These are phyloP conservation scores for Anneissia japonica DNA, from an alignment of 35 echinoderm and acorn worm species.

Conservation along the genomic window DNA sequence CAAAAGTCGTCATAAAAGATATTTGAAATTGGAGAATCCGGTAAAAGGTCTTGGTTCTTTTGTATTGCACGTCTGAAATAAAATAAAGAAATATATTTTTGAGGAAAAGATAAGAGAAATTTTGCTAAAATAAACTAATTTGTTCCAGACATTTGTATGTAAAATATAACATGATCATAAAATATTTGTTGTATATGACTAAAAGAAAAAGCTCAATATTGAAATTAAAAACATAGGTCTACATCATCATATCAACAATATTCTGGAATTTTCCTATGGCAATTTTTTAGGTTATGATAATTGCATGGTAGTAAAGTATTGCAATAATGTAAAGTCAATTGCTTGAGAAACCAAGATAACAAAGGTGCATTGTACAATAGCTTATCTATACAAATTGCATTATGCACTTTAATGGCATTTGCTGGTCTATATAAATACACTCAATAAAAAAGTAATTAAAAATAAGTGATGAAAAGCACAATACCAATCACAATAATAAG, in stretches of 20 bases:
- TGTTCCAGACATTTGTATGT: neutral
- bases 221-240: too few relatives aligned
- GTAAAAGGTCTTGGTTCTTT: conserved; percentile 83
- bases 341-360: too few relatives aligned
- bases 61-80: conserved; percentile 78
- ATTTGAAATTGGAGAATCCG: conserved; percentile 53
- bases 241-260: too few relatives aligned
- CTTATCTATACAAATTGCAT: neutral
- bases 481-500: neutral
- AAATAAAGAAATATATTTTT: too few relatives aligned
- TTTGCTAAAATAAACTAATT: neutral
- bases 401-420: neutral
- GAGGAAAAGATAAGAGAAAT: too few relatives aligned
- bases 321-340: too few relatives aligned
- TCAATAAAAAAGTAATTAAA: neutral
- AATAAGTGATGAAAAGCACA: neutral
- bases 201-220: neutral
- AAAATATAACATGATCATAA: neutral
- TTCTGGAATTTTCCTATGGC: too few relatives aligned
- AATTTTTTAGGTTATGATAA: too few relatives aligned
- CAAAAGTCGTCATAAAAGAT: conserved; percentile 86
- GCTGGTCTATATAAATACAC: neutral
- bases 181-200: neutral
- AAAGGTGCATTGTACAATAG: neutral
- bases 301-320: too few relatives aligned